Percentiles rank a stretch among this genome's conserved stretches.
Evolutionary conservation across 2,888 invertebrate species (phyloP).

Genomic region (Amphipoea oculea): DNA sequence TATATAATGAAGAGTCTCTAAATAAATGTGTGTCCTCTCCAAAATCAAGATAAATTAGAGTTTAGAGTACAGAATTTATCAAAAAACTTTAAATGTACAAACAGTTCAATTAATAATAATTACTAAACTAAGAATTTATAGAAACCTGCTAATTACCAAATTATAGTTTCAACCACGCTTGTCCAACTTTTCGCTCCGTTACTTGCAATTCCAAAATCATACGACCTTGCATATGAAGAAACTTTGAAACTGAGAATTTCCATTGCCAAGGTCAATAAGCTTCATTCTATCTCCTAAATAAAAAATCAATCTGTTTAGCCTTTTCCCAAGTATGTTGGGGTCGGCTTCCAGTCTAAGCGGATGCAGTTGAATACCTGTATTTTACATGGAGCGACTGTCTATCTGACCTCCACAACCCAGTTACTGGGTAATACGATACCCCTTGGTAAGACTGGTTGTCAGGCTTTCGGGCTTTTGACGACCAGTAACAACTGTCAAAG

Average conservation of each 20-base stretch:
- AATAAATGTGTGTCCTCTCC: background rate
- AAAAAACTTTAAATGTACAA: background rate
- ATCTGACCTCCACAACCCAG: too few relatives aligned
- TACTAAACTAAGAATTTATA: background rate
- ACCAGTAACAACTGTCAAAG: too few relatives aligned
- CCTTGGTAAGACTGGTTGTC: too few relatives aligned
- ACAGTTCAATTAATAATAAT: slow-evolving; percentile 1
- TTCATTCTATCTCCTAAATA: slow-evolving; percentile 47
- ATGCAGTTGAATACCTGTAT: too few relatives aligned
- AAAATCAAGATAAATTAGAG: background rate
- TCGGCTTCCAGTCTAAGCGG: too few relatives aligned
- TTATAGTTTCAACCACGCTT: background rate
- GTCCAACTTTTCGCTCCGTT: slow-evolving; percentile 29
- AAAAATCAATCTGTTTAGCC: too few relatives aligned
- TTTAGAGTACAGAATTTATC: background rate
- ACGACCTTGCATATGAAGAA: slow-evolving; percentile 73
- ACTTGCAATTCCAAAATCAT: slow-evolving; percentile 56
- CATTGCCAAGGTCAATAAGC: slow-evolving; percentile 74
- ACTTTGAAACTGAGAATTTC: slow-evolving; percentile 77
- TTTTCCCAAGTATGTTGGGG: too few relatives aligned
- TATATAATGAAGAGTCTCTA: background rate
- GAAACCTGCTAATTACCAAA: slow-evolving; percentile 3
- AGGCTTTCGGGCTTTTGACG: too few relatives aligned
- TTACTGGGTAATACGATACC: too few relatives aligned
- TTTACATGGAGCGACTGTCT: too few relatives aligned